A percentile compares a stretch with the other conserved stretches of the same genome.
Conservation (phyloP, 2,113 vertebrate genomes). For the Paedocypris sp. region DNA sequence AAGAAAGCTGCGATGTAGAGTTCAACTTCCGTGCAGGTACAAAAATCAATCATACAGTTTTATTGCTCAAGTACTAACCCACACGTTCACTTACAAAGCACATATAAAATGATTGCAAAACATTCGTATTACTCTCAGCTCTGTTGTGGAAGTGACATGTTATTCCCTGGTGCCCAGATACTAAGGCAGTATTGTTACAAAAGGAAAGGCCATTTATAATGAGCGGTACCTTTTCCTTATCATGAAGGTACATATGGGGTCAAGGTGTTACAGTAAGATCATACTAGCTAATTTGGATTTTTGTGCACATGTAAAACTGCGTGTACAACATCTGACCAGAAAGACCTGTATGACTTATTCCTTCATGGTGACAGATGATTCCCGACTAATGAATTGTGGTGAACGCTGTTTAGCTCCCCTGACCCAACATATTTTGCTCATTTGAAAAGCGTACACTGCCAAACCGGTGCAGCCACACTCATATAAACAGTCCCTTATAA, state of each 20-base stretch:
- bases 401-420: constrained; percentile 18
- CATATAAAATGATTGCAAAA: constrained; percentile 41
- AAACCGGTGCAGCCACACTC: neutral
- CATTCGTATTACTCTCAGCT: constrained; percentile 38
- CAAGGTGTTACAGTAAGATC: constrained; percentile 18
- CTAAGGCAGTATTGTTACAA: constrained; percentile 30
- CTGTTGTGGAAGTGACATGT: constrained; percentile 41
- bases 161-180: constrained; percentile 20
- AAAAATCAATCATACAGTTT: constrained; percentile 48
- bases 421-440: constrained; percentile 9
- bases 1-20: constrained; percentile 38
- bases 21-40: constrained; percentile 45
- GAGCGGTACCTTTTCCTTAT: constrained; percentile 27
- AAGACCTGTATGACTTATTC: constrained; percentile 5
- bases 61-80: constrained; percentile 59
- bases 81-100: constrained; percentile 42
- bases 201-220: constrained; percentile 33
- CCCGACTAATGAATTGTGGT: constrained; percentile 2
- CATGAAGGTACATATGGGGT: constrained; percentile 15
- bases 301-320: neutral
- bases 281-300: constrained; percentile 10
- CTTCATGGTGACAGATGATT: constrained; percentile 17
- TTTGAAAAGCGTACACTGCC: constrained; percentile 6
- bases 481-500: neutral
- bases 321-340: neutral